These are phyloP conservation scores for Sminthurinus signatus DNA, from an alignment of 1,140 invertebrate genomes.

Conservation along the genomic window DNA sequence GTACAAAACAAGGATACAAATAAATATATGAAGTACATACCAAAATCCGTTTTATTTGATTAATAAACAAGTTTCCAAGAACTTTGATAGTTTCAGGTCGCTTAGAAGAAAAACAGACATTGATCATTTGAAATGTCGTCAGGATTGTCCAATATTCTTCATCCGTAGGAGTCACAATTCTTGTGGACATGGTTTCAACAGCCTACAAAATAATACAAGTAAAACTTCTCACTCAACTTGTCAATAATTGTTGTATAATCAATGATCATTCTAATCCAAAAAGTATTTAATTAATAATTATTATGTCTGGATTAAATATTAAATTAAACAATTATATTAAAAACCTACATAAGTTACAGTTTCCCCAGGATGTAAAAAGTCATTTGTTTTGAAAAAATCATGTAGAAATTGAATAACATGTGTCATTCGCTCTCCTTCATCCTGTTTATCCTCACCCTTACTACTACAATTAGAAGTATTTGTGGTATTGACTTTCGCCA, in stretches of 20 bases:
- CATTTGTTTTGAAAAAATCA: background rate
- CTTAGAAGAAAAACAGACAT: background rate
- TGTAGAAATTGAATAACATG: background rate
- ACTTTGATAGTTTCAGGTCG: background rate
- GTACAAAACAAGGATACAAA: too few relatives aligned
- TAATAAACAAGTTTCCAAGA: background rate
- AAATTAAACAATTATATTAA: too few relatives aligned
- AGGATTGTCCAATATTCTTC: conserved; percentile 5
- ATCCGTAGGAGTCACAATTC: background rate
- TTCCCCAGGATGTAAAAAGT: too few relatives aligned
- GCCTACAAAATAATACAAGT: background rate
- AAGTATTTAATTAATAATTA: too few relatives aligned
- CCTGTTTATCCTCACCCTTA: too few relatives aligned
- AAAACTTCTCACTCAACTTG: too few relatives aligned
- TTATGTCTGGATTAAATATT: too few relatives aligned
- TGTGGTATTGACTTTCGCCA: background rate
- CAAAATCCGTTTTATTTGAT: background rate
- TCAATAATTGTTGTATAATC: too few relatives aligned
- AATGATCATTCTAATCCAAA: too few relatives aligned
- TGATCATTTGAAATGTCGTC: background rate
- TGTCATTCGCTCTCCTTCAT: background rate
- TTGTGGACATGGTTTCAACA: background rate
- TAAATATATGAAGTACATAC: background rate
- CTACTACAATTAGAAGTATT: background rate
- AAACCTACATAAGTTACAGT: too few relatives aligned